These are phyloP conservation scores for Ciona savignyi DNA, from an alignment of 23 tunicate genomes.

Conservation along the genomic window DNA sequence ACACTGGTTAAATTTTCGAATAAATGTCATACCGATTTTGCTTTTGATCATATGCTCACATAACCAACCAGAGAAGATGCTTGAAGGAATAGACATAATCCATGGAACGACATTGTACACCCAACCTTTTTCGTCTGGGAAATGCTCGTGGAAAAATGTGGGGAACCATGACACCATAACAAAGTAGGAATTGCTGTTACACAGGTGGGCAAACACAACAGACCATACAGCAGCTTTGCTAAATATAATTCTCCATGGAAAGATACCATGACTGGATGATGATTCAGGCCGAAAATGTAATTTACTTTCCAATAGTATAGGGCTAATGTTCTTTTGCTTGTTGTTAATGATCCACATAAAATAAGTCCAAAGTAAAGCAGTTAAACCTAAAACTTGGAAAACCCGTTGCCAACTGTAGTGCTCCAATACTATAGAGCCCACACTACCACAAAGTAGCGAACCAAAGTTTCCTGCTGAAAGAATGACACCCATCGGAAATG, in stretches of 20 bases:
- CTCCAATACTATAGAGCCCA: conserved; percentile 65
- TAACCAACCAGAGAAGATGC: conserved; percentile 75
- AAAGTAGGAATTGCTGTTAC: conserved; percentile 65
- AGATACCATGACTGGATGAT: neutral
- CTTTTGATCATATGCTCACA: conserved; percentile 41
- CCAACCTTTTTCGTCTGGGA: conserved; percentile 71
- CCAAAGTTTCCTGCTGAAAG: conserved; percentile 81
- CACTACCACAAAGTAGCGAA: conserved; percentile 76
- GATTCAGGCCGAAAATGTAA: conserved; percentile 4
- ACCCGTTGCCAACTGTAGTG: conserved; percentile 68
- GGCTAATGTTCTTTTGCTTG: too few species aligned
- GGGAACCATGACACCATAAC: conserved; percentile 85
- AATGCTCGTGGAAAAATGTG: conserved; percentile 69
- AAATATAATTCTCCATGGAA: conserved; percentile 67
- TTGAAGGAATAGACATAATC: conserved; percentile 72
- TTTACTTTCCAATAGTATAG: conserved; percentile 36
- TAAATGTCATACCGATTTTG: conserved; percentile 21
- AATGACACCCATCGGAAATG: conserved; percentile 56
- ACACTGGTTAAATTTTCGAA: conserved; percentile 66
- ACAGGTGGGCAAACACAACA: conserved; percentile 59
- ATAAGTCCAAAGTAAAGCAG: conserved; percentile 33
- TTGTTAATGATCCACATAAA: too few species aligned
- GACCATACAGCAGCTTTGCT: conserved; percentile 55
- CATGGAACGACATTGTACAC: conserved; percentile 85
- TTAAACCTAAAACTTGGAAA: conserved; percentile 64